Percentiles rank a stretch among this genome's conserved stretches.
Conservation (phyloP, 2,888 invertebrate genomes). For the Cenopis cana region DNA sequence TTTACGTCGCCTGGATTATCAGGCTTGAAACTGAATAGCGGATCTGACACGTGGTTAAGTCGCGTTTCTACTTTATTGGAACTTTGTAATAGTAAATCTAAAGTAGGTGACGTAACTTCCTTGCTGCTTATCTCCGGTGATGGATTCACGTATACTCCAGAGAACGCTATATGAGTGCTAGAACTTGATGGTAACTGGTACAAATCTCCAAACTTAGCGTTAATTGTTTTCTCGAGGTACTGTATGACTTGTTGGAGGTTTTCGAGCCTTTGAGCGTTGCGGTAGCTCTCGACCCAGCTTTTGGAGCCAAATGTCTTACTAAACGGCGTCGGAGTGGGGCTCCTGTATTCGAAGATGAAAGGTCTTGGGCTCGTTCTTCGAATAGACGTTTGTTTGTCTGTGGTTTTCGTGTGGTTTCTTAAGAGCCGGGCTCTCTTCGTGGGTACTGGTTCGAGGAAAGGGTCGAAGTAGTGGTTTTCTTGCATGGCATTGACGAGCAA, state of each 20-base stretch:
- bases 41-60: constrained; percentile 82
- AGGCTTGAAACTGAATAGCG: constrained; percentile 89
- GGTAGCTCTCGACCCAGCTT: constrained; percentile 75
- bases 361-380: constrained; percentile 81
- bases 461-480: constrained; percentile 71
- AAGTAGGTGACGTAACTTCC: constrained; percentile 43
- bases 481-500: constrained; percentile 78
- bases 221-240: constrained; percentile 77
- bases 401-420: constrained; percentile 50
- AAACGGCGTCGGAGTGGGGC: constrained; percentile 73
- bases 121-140: constrained; percentile 53
- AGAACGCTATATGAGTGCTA: constrained; percentile 70
- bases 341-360: constrained; percentile 76
- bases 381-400: constrained; percentile 54
- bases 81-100: constrained; percentile 55
- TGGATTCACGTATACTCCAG: constrained; percentile 73
- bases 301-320: constrained; percentile 71
- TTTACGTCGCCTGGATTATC: constrained; percentile 90
- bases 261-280: constrained; percentile 75
- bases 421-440: constrained; percentile 50
- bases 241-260: constrained; percentile 77
- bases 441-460: constrained; percentile 58
- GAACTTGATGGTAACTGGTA: constrained; percentile 60
- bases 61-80: constrained; percentile 59
- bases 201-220: constrained; percentile 77